Percentiles rank a stretch among this genome's conserved stretches.
Evolutionary conservation across 2,113 vertebrate genomes (phyloP).

Genomic region (Lepus timidus): DNA sequence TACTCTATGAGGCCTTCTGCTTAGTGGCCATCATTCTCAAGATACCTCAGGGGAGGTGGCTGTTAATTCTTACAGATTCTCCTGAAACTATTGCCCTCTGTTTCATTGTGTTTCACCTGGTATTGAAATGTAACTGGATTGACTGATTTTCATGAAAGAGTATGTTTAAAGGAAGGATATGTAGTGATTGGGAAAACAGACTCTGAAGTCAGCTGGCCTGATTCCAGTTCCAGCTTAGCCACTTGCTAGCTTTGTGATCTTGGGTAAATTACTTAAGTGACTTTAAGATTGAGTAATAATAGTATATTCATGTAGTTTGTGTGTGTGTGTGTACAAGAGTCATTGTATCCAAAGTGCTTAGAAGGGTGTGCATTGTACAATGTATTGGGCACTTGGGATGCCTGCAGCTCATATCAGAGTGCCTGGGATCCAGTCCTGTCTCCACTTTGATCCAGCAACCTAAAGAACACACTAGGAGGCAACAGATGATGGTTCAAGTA

Average conservation of each 20-base stretch:
- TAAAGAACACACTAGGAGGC: too few species aligned
- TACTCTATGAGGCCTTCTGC: not conserved
- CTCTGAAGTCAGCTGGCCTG: not conserved
- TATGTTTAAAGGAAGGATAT: not conserved
- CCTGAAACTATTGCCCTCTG: not conserved
- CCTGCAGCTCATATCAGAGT: too few species aligned
- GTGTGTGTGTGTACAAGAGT: not conserved
- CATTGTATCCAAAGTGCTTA: not conserved
- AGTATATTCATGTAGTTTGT: not conserved
- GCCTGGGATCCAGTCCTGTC: too few species aligned
- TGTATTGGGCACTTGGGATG: too few species aligned
- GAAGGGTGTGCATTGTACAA: too few species aligned
- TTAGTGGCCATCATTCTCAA: not conserved
- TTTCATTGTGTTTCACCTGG: not conserved
- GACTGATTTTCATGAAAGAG: not conserved
- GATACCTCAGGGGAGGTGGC: not conserved
- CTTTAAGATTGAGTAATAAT: not conserved
- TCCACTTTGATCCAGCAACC: too few species aligned
- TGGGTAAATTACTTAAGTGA: not conserved
- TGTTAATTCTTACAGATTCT: not conserved
- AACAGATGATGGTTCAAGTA: too few species aligned
- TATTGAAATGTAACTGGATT: not conserved
- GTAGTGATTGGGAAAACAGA: not conserved
- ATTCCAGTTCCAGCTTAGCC: not conserved
- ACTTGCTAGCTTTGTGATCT: not conserved